These are phyloP conservation scores for Cottoperca gobio DNA, from an alignment of 2,797 vertebrate genomes.

Conservation along the genomic window DNA sequence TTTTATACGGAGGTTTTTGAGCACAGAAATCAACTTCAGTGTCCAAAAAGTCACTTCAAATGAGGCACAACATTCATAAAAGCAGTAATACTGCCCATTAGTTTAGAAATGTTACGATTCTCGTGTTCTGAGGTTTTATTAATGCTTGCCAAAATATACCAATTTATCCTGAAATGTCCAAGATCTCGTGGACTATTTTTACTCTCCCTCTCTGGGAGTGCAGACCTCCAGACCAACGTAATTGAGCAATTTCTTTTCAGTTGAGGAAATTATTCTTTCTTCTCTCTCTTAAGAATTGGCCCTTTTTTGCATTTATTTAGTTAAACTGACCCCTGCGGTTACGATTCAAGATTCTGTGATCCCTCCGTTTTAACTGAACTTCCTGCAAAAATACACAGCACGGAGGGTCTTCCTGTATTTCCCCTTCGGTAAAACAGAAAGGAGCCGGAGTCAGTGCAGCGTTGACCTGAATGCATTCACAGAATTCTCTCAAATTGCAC, in stretches of 20 bases:
- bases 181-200: constrained; percentile 68
- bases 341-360: constrained; percentile 67
- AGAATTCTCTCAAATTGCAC: constrained; percentile 43
- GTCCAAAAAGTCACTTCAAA: constrained; percentile 72
- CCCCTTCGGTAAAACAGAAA: constrained; percentile 59
- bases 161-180: constrained; percentile 64
- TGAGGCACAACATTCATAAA: constrained; percentile 76
- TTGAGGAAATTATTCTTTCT: constrained; percentile 64
- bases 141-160: constrained; percentile 61
- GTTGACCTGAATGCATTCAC: constrained; percentile 34
- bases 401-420: constrained; percentile 60
- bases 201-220: constrained; percentile 46
- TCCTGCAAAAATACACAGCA: constrained; percentile 77
- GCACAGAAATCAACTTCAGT: constrained; percentile 47
- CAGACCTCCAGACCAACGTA: constrained; percentile 60
- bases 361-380: constrained; percentile 65
- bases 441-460: constrained; percentile 34
- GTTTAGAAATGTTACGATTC: constrained; percentile 54
- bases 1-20: constrained; percentile 46
- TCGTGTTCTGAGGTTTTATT: constrained; percentile 67
- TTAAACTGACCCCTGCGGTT: constrained; percentile 71
- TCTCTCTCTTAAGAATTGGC: constrained; percentile 27
- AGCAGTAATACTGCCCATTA: constrained; percentile 59
- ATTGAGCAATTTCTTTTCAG: constrained; percentile 53
- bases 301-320: constrained; percentile 66